Evolutionary conservation across 23 tunicate genomes (phyloP), one percentile per base, ranked within the genome.

Genomic region (Styela plicata): DNA sequence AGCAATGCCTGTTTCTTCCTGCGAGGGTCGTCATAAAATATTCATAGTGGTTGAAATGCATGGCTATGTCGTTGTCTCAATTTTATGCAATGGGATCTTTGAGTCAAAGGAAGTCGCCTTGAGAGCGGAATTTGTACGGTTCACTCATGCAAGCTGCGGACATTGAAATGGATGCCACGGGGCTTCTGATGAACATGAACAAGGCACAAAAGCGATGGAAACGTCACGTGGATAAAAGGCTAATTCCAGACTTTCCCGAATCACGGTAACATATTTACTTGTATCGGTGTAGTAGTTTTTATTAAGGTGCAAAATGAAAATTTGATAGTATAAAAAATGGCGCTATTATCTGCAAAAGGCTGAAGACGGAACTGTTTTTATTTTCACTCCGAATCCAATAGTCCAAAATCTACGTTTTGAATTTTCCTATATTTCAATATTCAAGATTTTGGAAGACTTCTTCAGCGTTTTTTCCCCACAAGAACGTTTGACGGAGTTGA

Each of bases 131-230:
- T 44, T 5, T n/a, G 10, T 44, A 44, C 57, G 13, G 57, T 13
- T 5, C 13, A 44, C 57, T 44, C 57, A 44, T 44, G 57, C 57
- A 44, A 44, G 13, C 57, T 44, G 57, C 70, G 31, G 70, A 66
- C 17, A 27, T 66, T 7, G 32, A 34, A 31, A 73, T 73, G 78
- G 78, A 73, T 16, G 30, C 78, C 2, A 34, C 22, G 52, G 78
- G 32, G 37, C 32, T 73, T 17, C 78, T 73, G 24, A 22, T 34
- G 1, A 73, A 23, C 37, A 73, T 73, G 52, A 73, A 73, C 52
- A 29, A 73, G 0, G 78, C 78, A 0, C 78, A 73, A 34, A 73
- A 73, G 71, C 30, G 31, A 0, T 67, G 71, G 71, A 67, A 67
- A 29, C 31, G 18, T 25, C 71, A 67, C 31, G 71, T 67, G 1